Percentiles rank a stretch among this genome's conserved stretches.
These are phyloP conservation scores for Albula goreensis DNA, from an alignment of 2,113 vertebrate species.

Conservation along the genomic window DNA sequence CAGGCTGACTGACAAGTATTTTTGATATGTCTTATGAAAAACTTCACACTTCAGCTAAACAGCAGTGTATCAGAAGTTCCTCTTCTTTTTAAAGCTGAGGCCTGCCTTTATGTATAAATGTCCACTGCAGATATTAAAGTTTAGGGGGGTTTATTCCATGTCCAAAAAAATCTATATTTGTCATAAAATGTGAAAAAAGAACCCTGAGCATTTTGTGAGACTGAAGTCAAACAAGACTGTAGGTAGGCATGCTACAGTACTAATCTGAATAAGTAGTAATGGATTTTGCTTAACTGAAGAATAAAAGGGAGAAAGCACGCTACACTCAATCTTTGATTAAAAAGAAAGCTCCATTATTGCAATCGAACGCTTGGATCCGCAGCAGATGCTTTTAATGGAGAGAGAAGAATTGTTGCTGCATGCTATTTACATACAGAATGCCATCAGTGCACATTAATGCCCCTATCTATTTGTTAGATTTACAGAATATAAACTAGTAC, in stretches of 20 bases:
- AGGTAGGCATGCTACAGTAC: constrained; percentile 31
- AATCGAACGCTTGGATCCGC: constrained; percentile 32
- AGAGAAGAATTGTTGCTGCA: constrained; percentile 5
- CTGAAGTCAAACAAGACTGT: not conserved
- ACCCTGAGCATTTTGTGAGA: not conserved
- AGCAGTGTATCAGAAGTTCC: no score
- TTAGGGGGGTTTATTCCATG: no score
- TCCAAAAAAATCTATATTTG: not conserved
- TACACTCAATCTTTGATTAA: constrained; percentile 40
- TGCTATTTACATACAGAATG: constrained; percentile 21
- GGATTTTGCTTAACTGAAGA: constrained; percentile 28
- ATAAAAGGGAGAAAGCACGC: constrained; percentile 37
- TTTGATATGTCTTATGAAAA: no score
- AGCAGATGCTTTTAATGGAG: constrained; percentile 34
- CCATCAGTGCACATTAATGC: not conserved
- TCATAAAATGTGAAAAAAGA: not conserved
- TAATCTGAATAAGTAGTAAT: constrained; percentile 38
- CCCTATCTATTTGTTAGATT: not conserved
- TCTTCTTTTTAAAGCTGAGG: no score
- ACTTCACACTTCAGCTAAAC: no score
- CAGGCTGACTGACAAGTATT: no score
- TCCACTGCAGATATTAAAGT: not conserved
- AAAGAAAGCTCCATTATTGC: constrained; percentile 48
- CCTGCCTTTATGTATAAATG: no score
- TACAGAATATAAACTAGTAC: not conserved